Evolutionary conservation across 2,113 vertebrate genomes (phyloP), one percentile per base, ranked within the genome.

Genomic region (Dendrocopos noguchii): DNA sequence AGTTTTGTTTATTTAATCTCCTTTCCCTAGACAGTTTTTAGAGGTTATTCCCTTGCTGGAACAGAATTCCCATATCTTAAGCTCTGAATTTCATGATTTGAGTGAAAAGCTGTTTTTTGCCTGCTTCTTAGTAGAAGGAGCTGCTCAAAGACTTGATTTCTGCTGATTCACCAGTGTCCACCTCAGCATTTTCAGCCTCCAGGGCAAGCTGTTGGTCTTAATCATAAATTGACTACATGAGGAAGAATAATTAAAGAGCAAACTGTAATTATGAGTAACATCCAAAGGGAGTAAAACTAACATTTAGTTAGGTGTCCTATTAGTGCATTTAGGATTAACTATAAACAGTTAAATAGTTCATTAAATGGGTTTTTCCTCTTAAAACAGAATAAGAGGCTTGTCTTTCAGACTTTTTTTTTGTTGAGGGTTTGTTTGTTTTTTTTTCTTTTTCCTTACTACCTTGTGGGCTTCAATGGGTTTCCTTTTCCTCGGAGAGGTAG

Each of bases 161-260:
- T 65, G 80, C 77, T 92, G 55, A 95, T 90, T 89, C 84, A 95
- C 77, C 76, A 88, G 42, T 91, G 96, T 95, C 95, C 92, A 97
- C 65, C 56, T 97, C 95, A 96, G 97, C 95, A 92, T 46, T 95
- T 96, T 65, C 52, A 39, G 47, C 91, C 96, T 95, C 95, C 13
- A 78, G 96, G 91, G 97, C 89, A 96, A 93, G 81, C 5, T 95
- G 44, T 86, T 90, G 81, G 80, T 96, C 95, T 97, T 97, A 96
- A 95, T 97, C 94, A 95, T 97, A 98, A 97, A 97, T 95, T 97
- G 94, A 96, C 95, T 96, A 97, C 90, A 97, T 89, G 77, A 97
- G 73, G 90, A 96, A 97, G 88, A 97, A 97, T 97, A 97, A 98
- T 98, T 97, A 97, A 97, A 97, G 63, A 96, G 59, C 81, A 97